phyloP scores from a whole-genome alignment of 1,140 invertebrate species.

The Maconellicoccus hirsutus region DNA sequence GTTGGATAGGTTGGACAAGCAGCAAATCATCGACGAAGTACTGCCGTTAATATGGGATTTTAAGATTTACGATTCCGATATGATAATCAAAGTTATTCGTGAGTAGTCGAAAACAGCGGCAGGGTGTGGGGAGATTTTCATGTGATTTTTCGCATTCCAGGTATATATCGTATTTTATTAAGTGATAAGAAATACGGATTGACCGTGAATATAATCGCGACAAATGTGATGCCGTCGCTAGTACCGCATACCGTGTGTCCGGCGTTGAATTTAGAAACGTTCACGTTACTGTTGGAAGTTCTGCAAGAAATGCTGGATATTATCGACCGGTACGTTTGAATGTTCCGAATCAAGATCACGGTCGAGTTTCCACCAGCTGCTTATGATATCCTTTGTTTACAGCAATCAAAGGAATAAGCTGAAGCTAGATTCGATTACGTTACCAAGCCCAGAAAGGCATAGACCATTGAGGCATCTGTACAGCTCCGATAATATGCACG shows the following conservation, averaged over 20 bases:
- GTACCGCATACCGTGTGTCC: constrained; percentile 88
- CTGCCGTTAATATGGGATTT: constrained; percentile 81
- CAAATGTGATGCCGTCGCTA: constrained; percentile 80
- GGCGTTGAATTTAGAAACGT: constrained; percentile 79
- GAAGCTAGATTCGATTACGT: constrained; percentile 62
- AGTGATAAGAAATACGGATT: constrained; percentile 85
- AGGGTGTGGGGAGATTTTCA: too few relatives aligned
- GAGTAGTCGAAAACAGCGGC: constrained; percentile 48
- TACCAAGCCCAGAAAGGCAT: constrained; percentile 63
- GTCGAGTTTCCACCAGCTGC: too few relatives aligned
- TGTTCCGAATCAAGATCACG: too few relatives aligned
- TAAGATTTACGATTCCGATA: constrained; percentile 70
- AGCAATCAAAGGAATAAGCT: constrained; percentile 70
- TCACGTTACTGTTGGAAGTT: constrained; percentile 71
- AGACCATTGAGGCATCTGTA: constrained; percentile 64
- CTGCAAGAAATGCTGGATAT: constrained; percentile 87
- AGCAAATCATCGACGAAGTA: constrained; percentile 82
- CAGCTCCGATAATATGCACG: constrained; percentile 75
- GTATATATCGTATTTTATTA: constrained; percentile 84
- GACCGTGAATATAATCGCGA: constrained; percentile 83
- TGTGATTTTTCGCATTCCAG: constrained; percentile 41
- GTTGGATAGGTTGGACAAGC: constrained; percentile 70
- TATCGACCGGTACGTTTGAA: constrained; percentile 60
- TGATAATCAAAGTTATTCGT: constrained; percentile 67
- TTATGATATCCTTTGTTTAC: constrained; percentile 15